A percentile compares a stretch with the other conserved stretches of the same genome.
These are phyloP conservation scores for Ptilorrhoa leucosticta DNA, from an alignment of 2,113 vertebrate species.

Conservation along the genomic window DNA sequence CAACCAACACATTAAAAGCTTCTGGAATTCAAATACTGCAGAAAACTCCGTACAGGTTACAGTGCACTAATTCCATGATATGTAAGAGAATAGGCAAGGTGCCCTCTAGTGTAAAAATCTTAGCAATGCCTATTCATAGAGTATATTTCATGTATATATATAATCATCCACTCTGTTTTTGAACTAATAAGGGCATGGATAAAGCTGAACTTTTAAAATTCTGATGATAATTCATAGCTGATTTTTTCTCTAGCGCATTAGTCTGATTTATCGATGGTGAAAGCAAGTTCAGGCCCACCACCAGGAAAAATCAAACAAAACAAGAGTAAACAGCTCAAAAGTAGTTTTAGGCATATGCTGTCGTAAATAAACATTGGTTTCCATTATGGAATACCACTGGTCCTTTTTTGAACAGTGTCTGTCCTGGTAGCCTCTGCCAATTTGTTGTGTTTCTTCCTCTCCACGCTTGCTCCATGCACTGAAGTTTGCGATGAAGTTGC, in stretches of 20 bases:
- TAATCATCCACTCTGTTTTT: background rate
- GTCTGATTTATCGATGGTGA: background rate
- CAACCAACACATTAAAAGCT: background rate
- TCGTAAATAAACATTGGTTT: background rate
- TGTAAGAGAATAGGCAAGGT: background rate
- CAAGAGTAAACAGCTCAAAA: background rate
- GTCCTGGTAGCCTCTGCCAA: background rate
- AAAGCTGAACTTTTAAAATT: background rate
- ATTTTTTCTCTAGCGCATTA: background rate
- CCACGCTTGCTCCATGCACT: accelerated
- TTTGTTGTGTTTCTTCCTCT: background rate
- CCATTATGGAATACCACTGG: background rate
- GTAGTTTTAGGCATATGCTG: background rate
- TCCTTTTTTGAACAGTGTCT: background rate
- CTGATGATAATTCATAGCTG: background rate
- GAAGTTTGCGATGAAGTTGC: background rate
- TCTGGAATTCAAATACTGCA: background rate
- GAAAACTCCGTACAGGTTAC: background rate
- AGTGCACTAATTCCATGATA: background rate
- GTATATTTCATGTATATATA: background rate
- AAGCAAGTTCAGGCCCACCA: background rate
- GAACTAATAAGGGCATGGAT: background rate
- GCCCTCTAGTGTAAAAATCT: conserved; percentile 11
- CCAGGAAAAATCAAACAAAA: background rate
- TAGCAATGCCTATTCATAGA: background rate